Evolutionary conservation across 2,113 vertebrate species (phyloP), one percentile per base, ranked within the genome.

Genomic region (Eulacestoma nigropectus): DNA sequence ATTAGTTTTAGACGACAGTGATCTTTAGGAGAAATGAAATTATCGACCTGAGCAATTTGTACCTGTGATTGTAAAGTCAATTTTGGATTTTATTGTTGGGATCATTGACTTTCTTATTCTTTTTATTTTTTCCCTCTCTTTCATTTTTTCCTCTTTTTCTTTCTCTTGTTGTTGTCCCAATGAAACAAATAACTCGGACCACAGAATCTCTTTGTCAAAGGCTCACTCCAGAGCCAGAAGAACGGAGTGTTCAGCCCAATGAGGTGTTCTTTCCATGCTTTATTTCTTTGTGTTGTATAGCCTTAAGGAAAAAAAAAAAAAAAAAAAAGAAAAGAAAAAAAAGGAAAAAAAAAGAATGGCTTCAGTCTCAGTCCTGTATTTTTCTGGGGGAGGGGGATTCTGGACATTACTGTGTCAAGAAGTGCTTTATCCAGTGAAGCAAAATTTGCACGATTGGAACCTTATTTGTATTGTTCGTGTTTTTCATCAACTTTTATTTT

Each of bases 381-480:
- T 97, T 96, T 90, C 89, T 88, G 92, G 97, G 97, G 96, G 90
- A 95, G 97, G 98, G 98, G 96, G 96, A 98, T 98, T 98, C 97
- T 98, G 98, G 97, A 98, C 98, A 98, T 98, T 98, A 97, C 96
- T 96, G 95, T 98, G 97, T 99, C 98, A 97, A 98, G 98, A 99
- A 99, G 98, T 99, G 98, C 98, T 99, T 99, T 99, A 98, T 98
- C 97, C 95, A 96, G 97, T 98, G 98, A 98, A 98, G 98, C 98
- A 98, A 98, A 98, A 98, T 98, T 99, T 99, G 99, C 99, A 99
- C 98, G 98, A 98, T 98, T 97, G 98, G 98, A 99, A 98, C 95
- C 89, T 97, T 95, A 96, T 92, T 97, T 90, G 98, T 99, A 97
- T 98, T 98, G 97, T 99, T 98, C 87, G 97, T 98, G 98, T 97